Evolutionary conservation across 1,140 invertebrate species (phyloP).

Genomic region (Delia radicum): DNA sequence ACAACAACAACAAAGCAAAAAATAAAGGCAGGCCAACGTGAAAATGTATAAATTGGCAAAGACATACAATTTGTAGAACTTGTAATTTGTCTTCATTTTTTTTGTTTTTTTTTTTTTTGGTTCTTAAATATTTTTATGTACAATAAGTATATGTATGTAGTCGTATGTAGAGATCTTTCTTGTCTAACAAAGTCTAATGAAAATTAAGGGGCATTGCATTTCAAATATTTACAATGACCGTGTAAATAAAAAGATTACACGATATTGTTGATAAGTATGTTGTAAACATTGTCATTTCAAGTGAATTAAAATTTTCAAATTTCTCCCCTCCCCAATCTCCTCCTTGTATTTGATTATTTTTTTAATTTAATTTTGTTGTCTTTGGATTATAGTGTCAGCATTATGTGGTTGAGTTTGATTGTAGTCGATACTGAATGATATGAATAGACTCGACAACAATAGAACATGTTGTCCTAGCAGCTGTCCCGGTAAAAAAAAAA

Average conservation of each 20-base stretch:
- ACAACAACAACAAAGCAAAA: background rate
- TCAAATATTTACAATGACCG: slow-evolving; percentile 12
- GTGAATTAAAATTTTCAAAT: background rate
- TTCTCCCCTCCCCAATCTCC: background rate
- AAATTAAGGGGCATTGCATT: slow-evolving; percentile 13
- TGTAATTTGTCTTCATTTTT: slow-evolving; percentile 7
- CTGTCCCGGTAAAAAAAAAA: background rate
- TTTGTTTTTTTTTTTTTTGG: background rate
- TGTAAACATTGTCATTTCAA: background rate
- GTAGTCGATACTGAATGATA: background rate
- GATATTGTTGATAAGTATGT: background rate
- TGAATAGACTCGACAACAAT: background rate
- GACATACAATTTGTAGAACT: slow-evolving; percentile 9
- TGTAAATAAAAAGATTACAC: slow-evolving; percentile 17
- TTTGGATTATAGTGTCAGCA: background rate
- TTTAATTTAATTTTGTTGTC: background rate
- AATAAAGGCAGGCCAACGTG: background rate
- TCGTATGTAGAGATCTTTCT: too few relatives aligned
- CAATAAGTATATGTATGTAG: too few relatives aligned
- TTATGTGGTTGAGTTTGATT: background rate
- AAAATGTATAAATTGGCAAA: slow-evolving; percentile 3
- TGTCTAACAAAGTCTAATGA: background rate
- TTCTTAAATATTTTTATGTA: too few relatives aligned
- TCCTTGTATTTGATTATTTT: background rate
- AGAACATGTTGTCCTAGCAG: background rate